Conservation (phyloP, 2,888 invertebrate species). For the Polyommatus iphigenia region DNA sequence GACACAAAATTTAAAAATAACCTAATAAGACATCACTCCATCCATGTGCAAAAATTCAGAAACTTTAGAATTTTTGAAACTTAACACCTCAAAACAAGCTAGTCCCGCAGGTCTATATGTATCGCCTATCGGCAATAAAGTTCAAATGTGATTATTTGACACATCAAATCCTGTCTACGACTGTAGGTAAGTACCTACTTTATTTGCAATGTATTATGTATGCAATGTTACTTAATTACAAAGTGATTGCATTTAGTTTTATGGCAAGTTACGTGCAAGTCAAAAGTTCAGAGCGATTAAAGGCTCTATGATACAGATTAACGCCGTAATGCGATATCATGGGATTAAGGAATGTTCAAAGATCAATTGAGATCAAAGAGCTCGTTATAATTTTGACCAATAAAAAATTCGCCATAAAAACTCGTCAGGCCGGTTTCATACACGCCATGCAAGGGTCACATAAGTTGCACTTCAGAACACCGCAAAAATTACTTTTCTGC, state of each 20-base stretch:
- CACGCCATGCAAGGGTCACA: neutral
- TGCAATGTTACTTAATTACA: neutral
- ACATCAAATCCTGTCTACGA: neutral
- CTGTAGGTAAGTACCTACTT: neutral
- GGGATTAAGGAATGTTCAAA: neutral
- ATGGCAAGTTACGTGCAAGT: neutral
- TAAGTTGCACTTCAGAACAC: neutral
- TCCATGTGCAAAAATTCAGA: too few species aligned
- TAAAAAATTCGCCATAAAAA: neutral
- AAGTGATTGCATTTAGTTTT: neutral
- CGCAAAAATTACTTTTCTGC: neutral
- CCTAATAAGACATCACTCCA: too few species aligned
- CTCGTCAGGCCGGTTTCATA: neutral
- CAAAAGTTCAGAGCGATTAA: constrained; percentile 10
- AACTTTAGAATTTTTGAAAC: too few species aligned
- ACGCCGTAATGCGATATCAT: neutral
- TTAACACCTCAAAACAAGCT: too few species aligned
- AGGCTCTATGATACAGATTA: neutral
- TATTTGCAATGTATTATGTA: neutral
- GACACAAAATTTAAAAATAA: too few species aligned
- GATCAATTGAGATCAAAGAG: neutral
- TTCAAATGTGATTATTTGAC: too few species aligned
- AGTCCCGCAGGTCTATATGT: too few species aligned
- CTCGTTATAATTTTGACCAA: neutral
- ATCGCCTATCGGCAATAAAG: too few species aligned